Base-by-base conservation (phyloP, 2,797 vertebrate species). In the Gymnocypris eckloni region DNA sequence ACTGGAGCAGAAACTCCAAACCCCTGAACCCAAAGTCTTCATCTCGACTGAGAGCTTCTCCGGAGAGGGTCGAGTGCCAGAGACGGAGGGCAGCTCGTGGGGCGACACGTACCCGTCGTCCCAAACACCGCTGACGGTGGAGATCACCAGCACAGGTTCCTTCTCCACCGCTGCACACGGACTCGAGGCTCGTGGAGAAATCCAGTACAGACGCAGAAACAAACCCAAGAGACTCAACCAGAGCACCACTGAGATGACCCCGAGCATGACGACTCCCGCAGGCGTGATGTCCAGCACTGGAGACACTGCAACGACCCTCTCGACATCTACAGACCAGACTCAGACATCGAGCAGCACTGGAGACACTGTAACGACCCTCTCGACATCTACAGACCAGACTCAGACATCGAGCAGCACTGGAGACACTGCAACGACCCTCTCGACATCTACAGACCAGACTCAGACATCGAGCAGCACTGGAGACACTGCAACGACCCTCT, bases 161-260 rank as follows among this genome's bases (percentile, higher is more conserved):
- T 66, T 70, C 18, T 10, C n/a, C n/a, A 69, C 67, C 1, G 64
- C 54, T 1, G 12, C 84, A 3, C 64, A 93, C 0, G 93, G 92
- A 9, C 93, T 77, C 0, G 94, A 95, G 87, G 95, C 93, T 4
- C 94, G 93, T 59, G 94, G 94, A 39, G 94, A 95, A 86, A 92
- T 95, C 75, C 94, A 95, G 87, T 93, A 95, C 82, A 93, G 78
- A 61, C 83, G 54, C 73, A 79, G 64, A 61, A 88, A 88, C 79
- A 79, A 45, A 39, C 18, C 25, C 7, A 87, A 41, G 25, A 81
- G 72, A 22, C 82, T 78, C 16, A 52, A 78, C 15, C 79, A 79
- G 28, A 79, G 69, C 8, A 83, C 86, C 69, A 81, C 79, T 18
- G 83, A 86, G 72, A 83, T 20, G 22, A 86, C 69, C 25, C 81